Evolutionary conservation across 2,888 invertebrate genomes (phyloP).

Genomic region (Torymus tubicola): DNA sequence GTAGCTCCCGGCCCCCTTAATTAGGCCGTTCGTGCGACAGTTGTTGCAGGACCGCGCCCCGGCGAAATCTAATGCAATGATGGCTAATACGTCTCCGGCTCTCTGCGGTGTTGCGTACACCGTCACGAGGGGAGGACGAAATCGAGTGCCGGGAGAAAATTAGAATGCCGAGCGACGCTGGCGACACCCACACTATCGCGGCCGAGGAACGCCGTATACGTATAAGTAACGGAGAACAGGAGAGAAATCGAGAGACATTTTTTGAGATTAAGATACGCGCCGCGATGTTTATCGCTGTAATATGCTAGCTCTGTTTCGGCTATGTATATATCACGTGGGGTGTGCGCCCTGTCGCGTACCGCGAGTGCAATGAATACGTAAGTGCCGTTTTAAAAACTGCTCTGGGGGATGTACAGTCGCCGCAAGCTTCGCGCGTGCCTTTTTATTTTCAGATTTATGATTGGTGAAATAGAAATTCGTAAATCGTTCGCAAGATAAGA

Average conservation of each 20-base stretch:
- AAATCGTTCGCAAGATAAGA: neutral
- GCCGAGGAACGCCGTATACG: neutral
- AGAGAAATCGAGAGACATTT: slow-evolving; percentile 14
- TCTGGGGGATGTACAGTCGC: slow-evolving; percentile 17
- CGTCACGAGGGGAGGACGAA: neutral
- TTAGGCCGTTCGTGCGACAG: slow-evolving; percentile 70
- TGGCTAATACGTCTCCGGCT: slow-evolving; percentile 52
- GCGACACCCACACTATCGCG: neutral
- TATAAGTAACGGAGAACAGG: neutral
- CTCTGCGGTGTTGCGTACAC: neutral
- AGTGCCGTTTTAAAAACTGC: slow-evolving; percentile 12
- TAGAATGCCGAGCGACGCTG: slow-evolving; percentile 31
- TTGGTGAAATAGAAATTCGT: neutral
- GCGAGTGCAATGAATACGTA: slow-evolving; percentile 43
- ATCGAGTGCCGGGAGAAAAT: slow-evolving; percentile 29
- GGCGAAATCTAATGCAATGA: slow-evolving; percentile 73
- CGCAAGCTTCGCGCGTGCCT: no score
- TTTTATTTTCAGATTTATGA: neutral
- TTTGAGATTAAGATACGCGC: slow-evolving; percentile 40
- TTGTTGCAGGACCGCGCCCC: slow-evolving; percentile 66
- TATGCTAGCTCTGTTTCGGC: neutral
- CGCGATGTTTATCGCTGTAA: slow-evolving; percentile 38
- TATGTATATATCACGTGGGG: slow-evolving; percentile 1
- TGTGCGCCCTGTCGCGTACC: neutral
- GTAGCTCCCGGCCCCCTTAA: slow-evolving; percentile 64